Evolutionary conservation across 2,888 invertebrate genomes (phyloP).

Genomic region (Amphimallon solstitiale): DNA sequence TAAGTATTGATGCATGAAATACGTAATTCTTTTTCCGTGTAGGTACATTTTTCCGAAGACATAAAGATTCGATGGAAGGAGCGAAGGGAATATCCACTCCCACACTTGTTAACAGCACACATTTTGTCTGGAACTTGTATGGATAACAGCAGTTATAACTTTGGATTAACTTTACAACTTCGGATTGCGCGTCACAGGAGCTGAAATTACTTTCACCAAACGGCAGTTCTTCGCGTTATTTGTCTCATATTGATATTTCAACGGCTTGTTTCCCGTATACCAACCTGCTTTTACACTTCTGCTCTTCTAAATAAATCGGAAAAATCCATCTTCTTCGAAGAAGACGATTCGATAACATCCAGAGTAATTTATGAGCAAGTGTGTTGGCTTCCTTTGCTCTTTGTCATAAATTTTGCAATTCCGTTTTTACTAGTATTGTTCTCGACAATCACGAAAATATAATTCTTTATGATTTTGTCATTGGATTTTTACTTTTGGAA

Average conservation of each 20-base stretch:
- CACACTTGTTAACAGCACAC: slow-evolving; percentile 27
- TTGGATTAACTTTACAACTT: slow-evolving; percentile 41
- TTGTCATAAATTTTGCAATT: background rate
- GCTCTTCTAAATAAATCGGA: slow-evolving; percentile 21
- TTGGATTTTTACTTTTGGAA: no score
- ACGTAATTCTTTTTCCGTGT: no score
- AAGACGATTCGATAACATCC: slow-evolving; percentile 4
- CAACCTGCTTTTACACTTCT: background rate
- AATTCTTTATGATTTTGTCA: no score
- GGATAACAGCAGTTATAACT: slow-evolving; percentile 40
- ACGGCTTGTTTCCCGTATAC: background rate
- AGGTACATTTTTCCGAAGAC: background rate
- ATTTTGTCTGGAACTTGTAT: slow-evolving; percentile 33
- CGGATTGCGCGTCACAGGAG: slow-evolving; percentile 37
- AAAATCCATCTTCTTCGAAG: slow-evolving; percentile 23
- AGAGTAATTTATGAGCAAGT: slow-evolving; percentile 12
- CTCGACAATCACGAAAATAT: no score
- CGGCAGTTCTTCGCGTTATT: slow-evolving; percentile 5
- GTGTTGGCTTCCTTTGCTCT: background rate
- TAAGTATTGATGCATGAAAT: no score
- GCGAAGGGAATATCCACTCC: background rate
- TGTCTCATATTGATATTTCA: slow-evolving; percentile 28
- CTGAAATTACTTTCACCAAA: slow-evolving; percentile 31
- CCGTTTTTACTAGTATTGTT: no score
- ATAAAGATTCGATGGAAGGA: background rate